Percentiles rank a stretch among this genome's conserved stretches.
Conservation (phyloP, 2,797 vertebrate genomes). For the Cygnus olor region DNA sequence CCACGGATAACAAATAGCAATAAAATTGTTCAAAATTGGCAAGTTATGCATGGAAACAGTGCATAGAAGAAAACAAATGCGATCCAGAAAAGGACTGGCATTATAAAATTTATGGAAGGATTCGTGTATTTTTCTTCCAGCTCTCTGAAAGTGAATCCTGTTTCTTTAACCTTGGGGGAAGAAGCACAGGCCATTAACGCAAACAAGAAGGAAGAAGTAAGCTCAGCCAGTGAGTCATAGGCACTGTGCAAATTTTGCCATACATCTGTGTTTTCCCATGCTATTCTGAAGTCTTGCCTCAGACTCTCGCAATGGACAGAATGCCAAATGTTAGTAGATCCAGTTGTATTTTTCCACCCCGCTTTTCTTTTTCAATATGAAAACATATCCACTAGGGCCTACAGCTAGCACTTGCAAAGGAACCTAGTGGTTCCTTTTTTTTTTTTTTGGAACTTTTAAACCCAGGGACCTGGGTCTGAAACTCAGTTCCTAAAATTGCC, state of each 20-base stretch:
- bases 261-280: conserved; percentile 47
- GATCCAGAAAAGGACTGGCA: not conserved
- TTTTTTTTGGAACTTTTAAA: no score
- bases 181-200: not conserved
- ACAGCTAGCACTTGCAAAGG: not conserved
- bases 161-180: not conserved
- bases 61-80: not conserved
- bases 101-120: not conserved
- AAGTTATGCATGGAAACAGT: conserved; percentile 7
- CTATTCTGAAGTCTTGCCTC: conserved; percentile 33
- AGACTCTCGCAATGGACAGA: conserved; percentile 5
- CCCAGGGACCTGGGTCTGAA: not conserved
- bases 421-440: not conserved
- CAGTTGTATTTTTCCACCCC: conserved; percentile 13
- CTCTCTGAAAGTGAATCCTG: not conserved
- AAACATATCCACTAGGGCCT: not conserved
- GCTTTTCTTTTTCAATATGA: not conserved
- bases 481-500: not conserved
- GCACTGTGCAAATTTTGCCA: not conserved
- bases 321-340: conserved; percentile 21
- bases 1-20: not conserved
- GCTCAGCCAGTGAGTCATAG: conserved; percentile 39
- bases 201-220: conserved; percentile 25
- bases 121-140: not conserved
- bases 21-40: not conserved